Evolutionary conservation across 1,140 invertebrate genomes (phyloP).

Genomic region (Rhizoglyphus robini): DNA sequence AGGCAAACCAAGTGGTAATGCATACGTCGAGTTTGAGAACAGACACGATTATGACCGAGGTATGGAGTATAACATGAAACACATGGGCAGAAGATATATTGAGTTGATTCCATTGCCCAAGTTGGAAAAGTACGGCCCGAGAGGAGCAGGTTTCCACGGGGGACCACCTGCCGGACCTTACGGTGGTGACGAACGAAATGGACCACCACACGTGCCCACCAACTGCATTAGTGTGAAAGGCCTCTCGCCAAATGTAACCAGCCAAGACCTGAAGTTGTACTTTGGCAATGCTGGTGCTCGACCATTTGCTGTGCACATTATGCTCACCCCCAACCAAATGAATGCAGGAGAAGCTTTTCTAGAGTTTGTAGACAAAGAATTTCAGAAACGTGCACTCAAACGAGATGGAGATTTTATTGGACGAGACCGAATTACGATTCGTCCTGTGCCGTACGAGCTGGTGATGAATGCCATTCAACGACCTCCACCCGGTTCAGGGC

Average conservation of each 20-base stretch:
- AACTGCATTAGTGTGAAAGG: conserved; percentile 56
- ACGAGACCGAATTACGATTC: conserved; percentile 43
- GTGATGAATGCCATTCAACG: conserved; percentile 29
- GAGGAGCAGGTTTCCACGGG: background rate
- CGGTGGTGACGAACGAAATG: background rate
- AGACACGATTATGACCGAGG: conserved; percentile 42
- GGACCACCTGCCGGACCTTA: background rate
- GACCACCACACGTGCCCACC: background rate
- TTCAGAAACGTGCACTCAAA: conserved; percentile 50
- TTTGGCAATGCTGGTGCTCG: conserved; percentile 58
- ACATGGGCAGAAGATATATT: conserved; percentile 30
- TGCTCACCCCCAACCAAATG: conserved; percentile 49
- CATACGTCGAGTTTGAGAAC: conserved; percentile 57
- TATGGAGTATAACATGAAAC: conserved; percentile 28
- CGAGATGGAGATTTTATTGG: conserved; percentile 56
- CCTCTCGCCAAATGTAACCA: conserved; percentile 54
- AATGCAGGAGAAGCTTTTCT: conserved; percentile 70
- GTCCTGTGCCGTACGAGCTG: conserved; percentile 47
- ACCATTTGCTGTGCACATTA: conserved; percentile 59
- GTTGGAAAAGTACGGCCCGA: background rate
- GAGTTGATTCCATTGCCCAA: conserved; percentile 26
- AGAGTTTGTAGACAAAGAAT: conserved; percentile 54
- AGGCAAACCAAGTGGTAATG: conserved; percentile 39
- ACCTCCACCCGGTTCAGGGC: conserved; percentile 10
- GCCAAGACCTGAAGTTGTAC: conserved; percentile 62